phyloP scores from a whole-genome alignment of 1,140 invertebrate genomes.

The Heliconius hermathena region DNA sequence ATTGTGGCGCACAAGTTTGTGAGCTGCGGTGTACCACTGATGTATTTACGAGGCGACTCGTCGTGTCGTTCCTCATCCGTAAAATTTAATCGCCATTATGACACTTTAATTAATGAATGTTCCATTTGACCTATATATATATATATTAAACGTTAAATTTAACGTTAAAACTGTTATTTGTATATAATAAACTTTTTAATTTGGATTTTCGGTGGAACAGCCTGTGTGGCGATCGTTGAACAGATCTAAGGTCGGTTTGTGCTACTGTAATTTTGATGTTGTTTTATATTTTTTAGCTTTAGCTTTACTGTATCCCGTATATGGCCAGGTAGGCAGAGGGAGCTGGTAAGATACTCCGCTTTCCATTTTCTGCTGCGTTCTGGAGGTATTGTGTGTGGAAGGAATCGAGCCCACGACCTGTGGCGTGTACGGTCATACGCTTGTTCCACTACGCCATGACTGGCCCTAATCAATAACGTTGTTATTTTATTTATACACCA shows the following conservation, averaged over 20 bases:
- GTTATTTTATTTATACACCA: no score
- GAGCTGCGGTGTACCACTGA: conserved; percentile 50
- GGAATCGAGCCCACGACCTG: no score
- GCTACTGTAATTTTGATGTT: background rate
- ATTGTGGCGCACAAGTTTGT: conserved; percentile 36
- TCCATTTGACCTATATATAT: conserved; percentile 49
- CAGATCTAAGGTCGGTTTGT: background rate
- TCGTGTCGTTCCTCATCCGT: conserved; percentile 53
- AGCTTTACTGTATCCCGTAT: no score
- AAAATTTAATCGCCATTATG: conserved; percentile 64
- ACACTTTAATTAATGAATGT: conserved; percentile 59
- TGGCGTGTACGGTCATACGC: no score
- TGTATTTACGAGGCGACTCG: conserved; percentile 61
- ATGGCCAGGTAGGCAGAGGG: no score
- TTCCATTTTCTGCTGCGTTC: no score
- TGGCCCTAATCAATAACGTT: no score
- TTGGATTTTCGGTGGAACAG: conserved; percentile 16
- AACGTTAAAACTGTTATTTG: conserved; percentile 40
- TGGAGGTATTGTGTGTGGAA: no score
- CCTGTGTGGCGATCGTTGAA: background rate
- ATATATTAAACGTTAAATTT: conserved; percentile 39
- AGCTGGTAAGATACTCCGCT: no score
- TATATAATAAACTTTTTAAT: conserved; percentile 27
- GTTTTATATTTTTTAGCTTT: no score
- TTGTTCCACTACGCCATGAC: no score